phyloP scores from a whole-genome alignment of 2,797 vertebrate genomes.

The Rhincodon typus region DNA sequence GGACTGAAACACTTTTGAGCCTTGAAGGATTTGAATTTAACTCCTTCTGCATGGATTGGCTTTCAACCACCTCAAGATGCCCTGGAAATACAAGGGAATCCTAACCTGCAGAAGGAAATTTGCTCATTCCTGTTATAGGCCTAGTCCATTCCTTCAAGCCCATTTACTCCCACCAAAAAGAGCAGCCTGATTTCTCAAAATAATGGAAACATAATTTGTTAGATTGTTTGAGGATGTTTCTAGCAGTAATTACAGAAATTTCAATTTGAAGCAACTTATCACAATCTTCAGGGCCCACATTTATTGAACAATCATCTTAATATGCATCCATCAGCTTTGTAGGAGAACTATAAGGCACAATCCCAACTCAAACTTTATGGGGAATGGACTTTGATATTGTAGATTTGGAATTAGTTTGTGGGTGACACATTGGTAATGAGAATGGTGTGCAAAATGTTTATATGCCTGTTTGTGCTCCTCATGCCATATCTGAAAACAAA shows the following conservation, averaged over 20 bases:
- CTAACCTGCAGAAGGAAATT: not conserved
- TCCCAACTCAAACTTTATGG: too few species aligned
- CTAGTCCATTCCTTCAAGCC: not conserved
- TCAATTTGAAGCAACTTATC: not conserved
- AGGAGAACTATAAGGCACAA: not conserved
- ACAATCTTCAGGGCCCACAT: not conserved
- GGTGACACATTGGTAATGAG: not conserved
- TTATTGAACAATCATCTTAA: not conserved
- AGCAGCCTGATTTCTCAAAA: not conserved
- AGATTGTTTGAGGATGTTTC: not conserved
- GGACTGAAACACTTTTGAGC: not conserved
- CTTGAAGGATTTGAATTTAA: not conserved
- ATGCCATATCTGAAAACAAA: not conserved
- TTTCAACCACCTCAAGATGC: not conserved
- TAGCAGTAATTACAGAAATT: not conserved
- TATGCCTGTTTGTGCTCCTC: not conserved
- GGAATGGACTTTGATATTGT: not conserved
- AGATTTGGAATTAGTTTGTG: not conserved
- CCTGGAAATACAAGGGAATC: not conserved
- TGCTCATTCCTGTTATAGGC: not conserved
- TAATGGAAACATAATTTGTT: not conserved
- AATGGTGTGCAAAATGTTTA: not conserved
- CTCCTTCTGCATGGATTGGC: not conserved
- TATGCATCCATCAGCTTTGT: not conserved
- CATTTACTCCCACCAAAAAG: not conserved